These are phyloP conservation scores for Helicolenus hilgendorfi DNA, from an alignment of 2,797 vertebrate genomes.

Conservation along the genomic window DNA sequence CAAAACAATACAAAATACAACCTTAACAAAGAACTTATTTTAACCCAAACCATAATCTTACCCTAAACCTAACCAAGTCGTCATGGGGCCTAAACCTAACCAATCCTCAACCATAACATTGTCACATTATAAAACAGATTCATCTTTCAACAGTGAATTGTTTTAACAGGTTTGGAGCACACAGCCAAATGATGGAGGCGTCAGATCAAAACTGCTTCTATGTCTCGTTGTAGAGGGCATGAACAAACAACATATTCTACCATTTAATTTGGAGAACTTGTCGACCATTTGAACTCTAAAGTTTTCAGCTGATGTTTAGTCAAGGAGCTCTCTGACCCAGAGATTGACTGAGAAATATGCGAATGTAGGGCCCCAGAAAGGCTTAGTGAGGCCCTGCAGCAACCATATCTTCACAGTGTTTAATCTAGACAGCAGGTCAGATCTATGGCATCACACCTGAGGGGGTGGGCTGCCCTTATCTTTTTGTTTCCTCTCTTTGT, in stretches of 20 bases:
- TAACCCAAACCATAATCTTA: neutral
- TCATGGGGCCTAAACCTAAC: neutral
- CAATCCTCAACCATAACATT: neutral
- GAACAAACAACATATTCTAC: too few species aligned
- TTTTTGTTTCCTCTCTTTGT: constrained; percentile 13
- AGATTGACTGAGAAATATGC: neutral
- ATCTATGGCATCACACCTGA: constrained; percentile 48
- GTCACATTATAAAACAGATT: neutral
- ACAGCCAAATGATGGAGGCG: neutral
- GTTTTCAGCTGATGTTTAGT: neutral
- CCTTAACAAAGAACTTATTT: neutral
- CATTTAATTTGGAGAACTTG: neutral
- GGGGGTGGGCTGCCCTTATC: constrained; percentile 18
- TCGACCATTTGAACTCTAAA: neutral
- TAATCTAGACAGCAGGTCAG: constrained; percentile 53
- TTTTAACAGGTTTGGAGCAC: neutral
- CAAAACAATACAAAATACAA: neutral
- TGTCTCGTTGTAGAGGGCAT: neutral
- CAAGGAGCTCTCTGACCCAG: neutral
- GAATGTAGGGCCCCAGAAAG: neutral
- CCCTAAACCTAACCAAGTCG: neutral
- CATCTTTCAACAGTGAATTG: neutral
- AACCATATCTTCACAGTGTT: constrained; percentile 23
- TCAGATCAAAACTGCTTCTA: neutral
- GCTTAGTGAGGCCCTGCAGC: constrained; percentile 7